Percentiles rank a stretch among this genome's conserved stretches.
phyloP scores from a whole-genome alignment of 2,888 invertebrate genomes.

The Agrochola lychnidis region DNA sequence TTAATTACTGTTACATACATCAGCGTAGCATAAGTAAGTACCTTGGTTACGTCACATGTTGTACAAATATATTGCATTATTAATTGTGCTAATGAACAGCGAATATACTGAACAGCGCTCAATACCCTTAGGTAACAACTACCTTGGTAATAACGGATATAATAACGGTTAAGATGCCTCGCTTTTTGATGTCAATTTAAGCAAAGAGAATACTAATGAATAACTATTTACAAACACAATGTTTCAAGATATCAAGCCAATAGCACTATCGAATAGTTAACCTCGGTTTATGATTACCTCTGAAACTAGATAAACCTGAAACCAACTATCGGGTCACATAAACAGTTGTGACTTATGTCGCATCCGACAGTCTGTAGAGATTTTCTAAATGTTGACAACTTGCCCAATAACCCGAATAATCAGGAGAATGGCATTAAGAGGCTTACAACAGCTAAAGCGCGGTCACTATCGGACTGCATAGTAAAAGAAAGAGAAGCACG shows the following conservation, averaged over 20 bases:
- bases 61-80: slow-evolving; percentile 40
- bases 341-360: background rate
- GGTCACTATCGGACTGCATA: no score
- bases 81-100: slow-evolving; percentile 37
- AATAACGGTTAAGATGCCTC: background rate
- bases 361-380: background rate
- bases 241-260: background rate
- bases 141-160: background rate
- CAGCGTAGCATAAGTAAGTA: slow-evolving; percentile 3
- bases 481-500: no score
- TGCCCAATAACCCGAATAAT: background rate
- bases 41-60: slow-evolving; percentile 3
- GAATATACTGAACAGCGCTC: slow-evolving; percentile 17
- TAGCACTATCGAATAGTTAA: background rate
- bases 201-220: background rate
- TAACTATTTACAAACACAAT: background rate
- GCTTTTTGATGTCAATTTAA: background rate
- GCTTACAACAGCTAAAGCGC: no score
- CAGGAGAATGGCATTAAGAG: background rate
- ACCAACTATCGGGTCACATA: background rate
- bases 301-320: background rate
- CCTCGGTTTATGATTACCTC: background rate
- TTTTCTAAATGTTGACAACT: background rate
- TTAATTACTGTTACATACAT: slow-evolving; percentile 32
- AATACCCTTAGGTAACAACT: background rate